phyloP scores from a whole-genome alignment of 1,140 invertebrate genomes.

The Metaphire vulgaris region DNA sequence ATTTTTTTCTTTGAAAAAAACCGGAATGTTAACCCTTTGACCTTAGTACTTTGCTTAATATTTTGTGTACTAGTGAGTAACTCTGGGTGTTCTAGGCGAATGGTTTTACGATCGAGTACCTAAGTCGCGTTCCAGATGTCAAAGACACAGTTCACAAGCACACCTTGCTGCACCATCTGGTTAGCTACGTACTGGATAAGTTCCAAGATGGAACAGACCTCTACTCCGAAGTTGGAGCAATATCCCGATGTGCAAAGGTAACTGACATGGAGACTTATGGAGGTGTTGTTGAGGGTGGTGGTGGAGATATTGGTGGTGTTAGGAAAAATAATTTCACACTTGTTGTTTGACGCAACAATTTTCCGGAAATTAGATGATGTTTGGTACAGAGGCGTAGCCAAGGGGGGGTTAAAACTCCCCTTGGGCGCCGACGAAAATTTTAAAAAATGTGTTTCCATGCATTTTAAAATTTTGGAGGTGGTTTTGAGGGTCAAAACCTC shows the following conservation, averaged over 20 bases:
- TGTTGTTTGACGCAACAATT: too few relatives aligned
- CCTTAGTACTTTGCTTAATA: too few relatives aligned
- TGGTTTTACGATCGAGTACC: constrained; percentile 96
- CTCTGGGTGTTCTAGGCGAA: constrained; percentile 47
- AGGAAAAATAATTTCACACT: background rate
- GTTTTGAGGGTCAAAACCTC: too few relatives aligned
- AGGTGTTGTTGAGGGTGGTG: background rate
- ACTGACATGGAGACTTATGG: constrained; percentile 13
- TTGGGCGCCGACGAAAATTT: background rate
- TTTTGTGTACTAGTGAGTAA: too few relatives aligned
- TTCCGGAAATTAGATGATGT: too few relatives aligned
- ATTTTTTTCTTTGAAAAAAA: too few relatives aligned
- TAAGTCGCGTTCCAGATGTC: constrained; percentile 95
- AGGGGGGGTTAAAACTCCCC: background rate
- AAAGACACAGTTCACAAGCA: constrained; percentile 99
- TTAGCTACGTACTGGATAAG: constrained; percentile 93
- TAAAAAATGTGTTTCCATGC: background rate
- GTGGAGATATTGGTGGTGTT: background rate
- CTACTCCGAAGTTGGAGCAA: constrained; percentile 82
- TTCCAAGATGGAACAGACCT: constrained; percentile 86
- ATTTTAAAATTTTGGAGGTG: too few relatives aligned
- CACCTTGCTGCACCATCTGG: constrained; percentile 91
- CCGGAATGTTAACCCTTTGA: too few relatives aligned
- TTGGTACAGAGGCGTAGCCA: background rate
- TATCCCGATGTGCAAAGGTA: constrained; percentile 66